Conservation (phyloP, 2,797 vertebrate genomes). For the Macrochelys suwanniensis region DNA sequence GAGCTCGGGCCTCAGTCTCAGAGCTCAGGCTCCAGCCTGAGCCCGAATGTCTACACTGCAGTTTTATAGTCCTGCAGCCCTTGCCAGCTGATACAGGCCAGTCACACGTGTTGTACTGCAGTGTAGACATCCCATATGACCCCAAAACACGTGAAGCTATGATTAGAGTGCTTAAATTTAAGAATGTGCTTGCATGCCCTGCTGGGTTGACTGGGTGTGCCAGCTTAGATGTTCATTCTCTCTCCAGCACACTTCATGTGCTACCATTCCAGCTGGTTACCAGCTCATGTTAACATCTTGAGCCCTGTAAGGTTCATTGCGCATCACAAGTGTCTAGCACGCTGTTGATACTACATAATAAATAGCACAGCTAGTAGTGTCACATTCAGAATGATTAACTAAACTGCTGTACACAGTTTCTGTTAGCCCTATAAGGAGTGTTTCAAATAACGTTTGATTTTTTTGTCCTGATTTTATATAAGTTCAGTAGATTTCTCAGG, state of each 20-base stretch:
- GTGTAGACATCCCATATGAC: background rate
- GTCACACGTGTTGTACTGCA: background rate
- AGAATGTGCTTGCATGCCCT: background rate
- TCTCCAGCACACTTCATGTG: background rate
- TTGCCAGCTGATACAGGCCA: background rate
- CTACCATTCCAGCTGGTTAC: background rate
- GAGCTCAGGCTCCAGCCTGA: background rate
- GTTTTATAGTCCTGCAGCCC: background rate
- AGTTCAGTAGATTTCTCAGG: background rate
- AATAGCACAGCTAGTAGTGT: background rate
- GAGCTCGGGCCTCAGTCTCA: background rate
- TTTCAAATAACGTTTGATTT: slow-evolving; percentile 3
- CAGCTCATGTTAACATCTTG: slow-evolving; percentile 17
- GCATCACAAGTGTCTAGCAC: background rate
- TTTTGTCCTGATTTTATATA: background rate
- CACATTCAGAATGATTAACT: slow-evolving; percentile 4
- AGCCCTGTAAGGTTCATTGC: slow-evolving; percentile 3
- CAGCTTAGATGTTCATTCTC: background rate
- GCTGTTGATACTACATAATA: background rate
- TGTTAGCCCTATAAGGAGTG: background rate
- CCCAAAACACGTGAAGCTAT: background rate
- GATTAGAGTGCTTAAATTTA: background rate
- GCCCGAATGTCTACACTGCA: background rate
- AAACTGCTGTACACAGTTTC: slow-evolving; percentile 13
- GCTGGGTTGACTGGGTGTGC: background rate